Base-by-base conservation (phyloP, 1,140 invertebrate species). In the Bombus fervidus region DNA sequence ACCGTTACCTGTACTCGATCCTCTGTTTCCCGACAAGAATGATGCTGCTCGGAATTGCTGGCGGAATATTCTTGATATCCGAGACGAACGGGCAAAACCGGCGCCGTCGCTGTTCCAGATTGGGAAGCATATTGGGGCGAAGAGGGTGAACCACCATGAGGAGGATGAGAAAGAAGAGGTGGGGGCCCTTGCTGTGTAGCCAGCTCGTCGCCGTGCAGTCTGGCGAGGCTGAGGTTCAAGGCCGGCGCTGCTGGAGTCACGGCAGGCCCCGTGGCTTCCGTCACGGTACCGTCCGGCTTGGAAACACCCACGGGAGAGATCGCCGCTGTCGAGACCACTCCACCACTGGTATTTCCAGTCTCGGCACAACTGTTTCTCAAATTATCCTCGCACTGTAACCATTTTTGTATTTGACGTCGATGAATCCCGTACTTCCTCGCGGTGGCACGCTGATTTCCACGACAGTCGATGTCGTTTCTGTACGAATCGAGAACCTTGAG, bases 401-500 rank as follows among this genome's bases (percentile, higher is more conserved):
- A 98, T 95, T 98, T 98, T 93, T 98, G 98, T 79, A 98, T 98
- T 93, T 98, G 98, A 43, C 98, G 95, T 25, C 98, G 96, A 92
- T 98, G 98, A 76, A 98, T 98, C 31, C 97, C 97, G 92, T 98
- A 98, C 93, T 98, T 98, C 84, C 98, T 96, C 10, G 98, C 98
- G 2, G 98, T 98, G 0, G 98, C 97, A 28, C 97, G 95, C 92
- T 98, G 98, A 94, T 98, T 98, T 18, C 97, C 97, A 89, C 97
- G 96, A 93, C 98, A 98, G 92, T 98, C 98, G 47, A 96, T 96
- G 93, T 98, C 98, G 86, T 97, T 96, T 73, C 97, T 95, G 92
- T 98, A 98, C 37, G 98, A 98, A 92, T 98, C 97, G 81, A 98
- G 95, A 86, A 98, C 98, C 95, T 97, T 97, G 74, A 98, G 95